Evolutionary conservation across 1,140 invertebrate species (phyloP).

Genomic region (Brachionus calyciflorus): DNA sequence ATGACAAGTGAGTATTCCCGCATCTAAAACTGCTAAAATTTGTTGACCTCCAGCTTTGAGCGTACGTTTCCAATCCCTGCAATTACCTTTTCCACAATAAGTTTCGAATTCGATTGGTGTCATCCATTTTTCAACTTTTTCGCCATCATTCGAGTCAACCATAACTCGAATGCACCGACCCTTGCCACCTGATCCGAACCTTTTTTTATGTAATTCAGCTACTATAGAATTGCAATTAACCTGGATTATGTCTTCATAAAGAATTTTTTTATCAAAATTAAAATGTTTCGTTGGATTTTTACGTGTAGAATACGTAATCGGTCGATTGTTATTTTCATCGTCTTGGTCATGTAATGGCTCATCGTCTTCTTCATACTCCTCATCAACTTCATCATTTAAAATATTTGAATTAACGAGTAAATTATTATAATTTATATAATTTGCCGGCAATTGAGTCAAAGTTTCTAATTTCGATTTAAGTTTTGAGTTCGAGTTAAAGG

Average conservation of each 20-base stretch:
- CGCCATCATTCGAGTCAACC: neutral
- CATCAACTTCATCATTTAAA: neutral
- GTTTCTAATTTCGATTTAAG: constrained; percentile 2
- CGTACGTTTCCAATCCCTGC: constrained; percentile 44
- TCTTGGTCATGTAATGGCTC: neutral
- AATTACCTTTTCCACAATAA: constrained; percentile 37
- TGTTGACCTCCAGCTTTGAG: constrained; percentile 27
- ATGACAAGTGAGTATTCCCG: constrained; percentile 40
- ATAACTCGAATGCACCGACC: constrained; percentile 21
- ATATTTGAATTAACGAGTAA: neutral
- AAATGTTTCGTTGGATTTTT: constrained; percentile 29
- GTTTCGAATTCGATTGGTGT: constrained; percentile 45
- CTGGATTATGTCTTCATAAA: constrained; percentile 12
- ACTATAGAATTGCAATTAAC: constrained; percentile 29
- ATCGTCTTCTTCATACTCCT: neutral
- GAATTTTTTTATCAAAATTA: constrained; percentile 29
- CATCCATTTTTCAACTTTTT: constrained; percentile 26
- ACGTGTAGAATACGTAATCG: neutral
- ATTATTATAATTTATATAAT: neutral
- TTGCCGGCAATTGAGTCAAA: neutral
- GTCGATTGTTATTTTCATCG: neutral
- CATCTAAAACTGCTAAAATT: neutral
- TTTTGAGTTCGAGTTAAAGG: constrained; percentile 14
- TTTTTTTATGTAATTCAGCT: constrained; percentile 38
- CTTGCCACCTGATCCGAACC: constrained; percentile 39